Evolutionary conservation across 2,113 vertebrate species (phyloP), one percentile per base, ranked within the genome.

Genomic region (Genyomyrus donnyi): DNA sequence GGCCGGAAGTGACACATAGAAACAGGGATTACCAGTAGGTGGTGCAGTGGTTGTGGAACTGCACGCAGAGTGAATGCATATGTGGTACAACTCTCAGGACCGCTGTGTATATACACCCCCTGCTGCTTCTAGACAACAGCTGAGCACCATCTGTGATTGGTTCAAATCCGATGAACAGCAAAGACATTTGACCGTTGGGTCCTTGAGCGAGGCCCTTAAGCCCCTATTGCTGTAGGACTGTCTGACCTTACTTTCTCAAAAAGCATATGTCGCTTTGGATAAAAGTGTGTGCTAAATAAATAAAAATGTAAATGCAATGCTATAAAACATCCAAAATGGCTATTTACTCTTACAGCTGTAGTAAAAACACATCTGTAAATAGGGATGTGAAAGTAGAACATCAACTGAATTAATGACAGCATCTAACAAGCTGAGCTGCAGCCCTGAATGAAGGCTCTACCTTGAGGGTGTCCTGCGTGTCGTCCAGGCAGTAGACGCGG

Each of bases 401-500:
- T 87, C 24, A 9, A 11, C 46, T n/a, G 15, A 50, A 31, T 27
- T 31, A 50, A 19, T 48, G 85, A 31, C 5, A 70, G 27, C 62
- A 15, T 87, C 5, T 6, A 42, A 19, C 0, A 42, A 21, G 50
- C n/a, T 49, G 52, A 35, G 3, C 0, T 5, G 35, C 27, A 46
- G 27, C 15, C n/a, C 15, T 31, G 49, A 11, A 45, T 13, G 35
- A 45, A 31, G 9, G 27, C 4, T 21, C 31, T n/a, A 98, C 98
- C 97, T 98, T 98, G 17, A 99, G 96, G 77, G 97, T 96, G 89
- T 99, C 98, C 93, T 97, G 97, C 0, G 96, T 98, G 92, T 99
- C 98, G 17, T 98, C 97, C 50, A 99, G 95, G 92, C 98, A 99
- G 93, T 99, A 99, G 91, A 98, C 96, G 6, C 97, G 96, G 93